These are phyloP conservation scores for Epsilonema sp. DNA, from an alignment of 2,888 invertebrate species.

Conservation along the genomic window DNA sequence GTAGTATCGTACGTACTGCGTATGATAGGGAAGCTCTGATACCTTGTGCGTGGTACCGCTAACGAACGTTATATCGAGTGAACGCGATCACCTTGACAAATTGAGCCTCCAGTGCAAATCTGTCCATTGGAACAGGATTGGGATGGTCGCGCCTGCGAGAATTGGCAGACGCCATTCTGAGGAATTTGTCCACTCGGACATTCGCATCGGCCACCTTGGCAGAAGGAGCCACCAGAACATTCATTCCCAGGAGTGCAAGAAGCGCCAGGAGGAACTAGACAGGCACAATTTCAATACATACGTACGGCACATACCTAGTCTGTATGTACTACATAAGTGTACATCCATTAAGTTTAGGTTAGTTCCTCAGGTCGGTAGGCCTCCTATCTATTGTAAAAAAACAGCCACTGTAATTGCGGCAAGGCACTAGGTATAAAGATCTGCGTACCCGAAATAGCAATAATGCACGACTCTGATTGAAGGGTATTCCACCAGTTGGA, in stretches of 20 bases:
- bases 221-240: not conserved
- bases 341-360: too few relatives aligned
- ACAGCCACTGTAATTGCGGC: not conserved
- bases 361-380: too few relatives aligned
- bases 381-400: not conserved
- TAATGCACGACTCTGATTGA: not conserved
- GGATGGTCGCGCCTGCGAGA: conserved; percentile 12
- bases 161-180: not conserved
- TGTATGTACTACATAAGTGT: too few relatives aligned
- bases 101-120: conserved; percentile 14
- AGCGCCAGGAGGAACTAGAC: conserved; percentile 8
- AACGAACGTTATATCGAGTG: too few relatives aligned
- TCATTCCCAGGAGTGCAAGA: not conserved
- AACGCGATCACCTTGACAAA: conserved; percentile 11
- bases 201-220: conserved; percentile 1
- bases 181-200: conserved; percentile 2
- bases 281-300: not conserved
- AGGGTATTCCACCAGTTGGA: not conserved
- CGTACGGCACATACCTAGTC: too few relatives aligned
- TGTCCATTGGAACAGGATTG: conserved; percentile 13
- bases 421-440: conserved; percentile 13
- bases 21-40: too few relatives aligned
- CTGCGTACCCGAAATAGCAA: conserved; percentile 14
- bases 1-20: too few relatives aligned
- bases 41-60: too few relatives aligned